These are phyloP conservation scores for Chrysolina americana DNA, from an alignment of 2,888 invertebrate genomes.

Conservation along the genomic window DNA sequence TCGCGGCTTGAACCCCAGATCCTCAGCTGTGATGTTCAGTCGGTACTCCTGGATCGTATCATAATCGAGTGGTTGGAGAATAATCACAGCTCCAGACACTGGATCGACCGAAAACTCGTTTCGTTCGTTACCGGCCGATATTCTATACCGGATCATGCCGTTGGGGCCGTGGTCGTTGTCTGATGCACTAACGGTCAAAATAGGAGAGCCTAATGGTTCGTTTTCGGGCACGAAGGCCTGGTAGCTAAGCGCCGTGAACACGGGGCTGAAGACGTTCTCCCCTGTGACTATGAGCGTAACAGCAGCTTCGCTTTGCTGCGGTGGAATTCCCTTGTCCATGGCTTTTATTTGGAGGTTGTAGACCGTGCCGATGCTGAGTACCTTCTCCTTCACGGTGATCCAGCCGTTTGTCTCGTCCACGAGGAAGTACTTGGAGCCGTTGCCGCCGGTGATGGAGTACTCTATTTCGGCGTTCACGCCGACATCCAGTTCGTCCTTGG, in stretches of 20 bases:
- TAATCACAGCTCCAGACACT: constrained; percentile 84
- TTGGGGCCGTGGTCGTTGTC: constrained; percentile 92
- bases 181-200: constrained; percentile 86
- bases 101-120: constrained; percentile 86
- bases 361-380: constrained; percentile 75
- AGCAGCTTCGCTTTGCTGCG: constrained; percentile 83
- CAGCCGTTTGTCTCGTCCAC: constrained; percentile 86
- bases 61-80: constrained; percentile 86
- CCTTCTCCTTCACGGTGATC: constrained; percentile 79
- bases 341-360: constrained; percentile 83
- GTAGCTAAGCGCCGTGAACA: constrained; percentile 87
- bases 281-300: constrained; percentile 87
- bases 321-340: constrained; percentile 89
- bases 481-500: constrained; percentile 84
- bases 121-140: constrained; percentile 86
- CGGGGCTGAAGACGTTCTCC: constrained; percentile 85
- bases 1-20: constrained; percentile 86
- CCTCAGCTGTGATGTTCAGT: constrained; percentile 89
- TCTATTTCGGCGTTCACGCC: constrained; percentile 92
- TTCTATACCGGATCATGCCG: constrained; percentile 88
- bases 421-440: constrained; percentile 82
- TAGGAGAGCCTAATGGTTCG: constrained; percentile 87
- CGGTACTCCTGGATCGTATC: constrained; percentile 88
- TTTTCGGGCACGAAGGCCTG: constrained; percentile 94
- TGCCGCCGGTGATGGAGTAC: constrained; percentile 82